These are phyloP conservation scores for Tupiocoris notatus DNA, from an alignment of 2,888 invertebrate genomes.

Conservation along the genomic window DNA sequence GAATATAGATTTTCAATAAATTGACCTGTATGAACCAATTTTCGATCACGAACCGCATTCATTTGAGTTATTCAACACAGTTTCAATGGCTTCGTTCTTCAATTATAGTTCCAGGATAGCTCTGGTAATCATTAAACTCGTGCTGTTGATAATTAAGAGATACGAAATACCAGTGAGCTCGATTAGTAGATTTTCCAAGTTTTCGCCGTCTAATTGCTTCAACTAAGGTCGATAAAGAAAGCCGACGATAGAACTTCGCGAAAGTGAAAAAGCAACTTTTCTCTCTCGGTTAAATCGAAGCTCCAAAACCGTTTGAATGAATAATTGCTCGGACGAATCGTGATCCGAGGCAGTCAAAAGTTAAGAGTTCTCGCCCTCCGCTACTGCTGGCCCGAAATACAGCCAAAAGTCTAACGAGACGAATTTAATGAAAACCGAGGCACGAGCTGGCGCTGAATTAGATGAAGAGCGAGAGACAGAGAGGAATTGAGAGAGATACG, in stretches of 20 bases:
- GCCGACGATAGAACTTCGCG: background rate
- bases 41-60: too few species aligned
- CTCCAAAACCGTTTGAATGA: constrained; percentile 4
- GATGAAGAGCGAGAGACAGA: background rate
- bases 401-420: background rate
- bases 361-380: constrained; percentile 8
- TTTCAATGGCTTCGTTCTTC: too few species aligned
- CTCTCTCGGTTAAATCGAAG: background rate
- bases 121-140: too few species aligned
- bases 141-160: too few species aligned
- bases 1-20: too few species aligned
- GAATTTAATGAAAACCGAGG: background rate
- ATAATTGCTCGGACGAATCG: constrained; percentile 29
- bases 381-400: background rate
- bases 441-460: background rate
- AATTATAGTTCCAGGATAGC: too few species aligned
- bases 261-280: background rate
- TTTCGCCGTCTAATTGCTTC: background rate
- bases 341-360: constrained; percentile 9
- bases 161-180: too few species aligned
- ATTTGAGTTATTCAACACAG: too few species aligned
- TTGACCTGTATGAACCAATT: too few species aligned
- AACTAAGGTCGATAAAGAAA: background rate
- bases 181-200: too few species aligned
- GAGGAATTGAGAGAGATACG: background rate